These are phyloP conservation scores for Pyralis farinalis DNA, from an alignment of 2,888 invertebrate species.

Conservation along the genomic window DNA sequence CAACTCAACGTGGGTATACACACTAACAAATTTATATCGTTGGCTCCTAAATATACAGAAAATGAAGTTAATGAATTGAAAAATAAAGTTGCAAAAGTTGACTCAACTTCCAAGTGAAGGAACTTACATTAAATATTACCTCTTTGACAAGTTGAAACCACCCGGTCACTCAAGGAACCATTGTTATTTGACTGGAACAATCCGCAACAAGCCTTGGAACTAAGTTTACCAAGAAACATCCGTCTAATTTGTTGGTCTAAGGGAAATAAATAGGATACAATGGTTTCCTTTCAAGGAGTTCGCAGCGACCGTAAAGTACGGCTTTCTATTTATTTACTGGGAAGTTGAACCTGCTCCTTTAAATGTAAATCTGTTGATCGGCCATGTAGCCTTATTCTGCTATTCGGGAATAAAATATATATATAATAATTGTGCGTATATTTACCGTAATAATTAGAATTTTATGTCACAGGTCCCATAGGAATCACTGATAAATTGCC, in stretches of 20 bases:
- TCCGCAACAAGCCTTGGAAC: slow-evolving; percentile 25
- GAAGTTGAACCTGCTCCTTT: not conserved
- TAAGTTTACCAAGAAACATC: slow-evolving; percentile 40
- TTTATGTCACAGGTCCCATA: too few relatives aligned
- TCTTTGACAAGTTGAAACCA: not conserved
- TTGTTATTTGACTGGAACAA: slow-evolving; percentile 22
- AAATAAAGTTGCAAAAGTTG: too few relatives aligned
- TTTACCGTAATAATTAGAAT: too few relatives aligned
- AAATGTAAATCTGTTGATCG: slow-evolving; percentile 3
- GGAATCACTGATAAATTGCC: too few relatives aligned
- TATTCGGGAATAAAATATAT: too few relatives aligned
- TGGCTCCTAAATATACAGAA: too few relatives aligned
- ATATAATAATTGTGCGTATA: too few relatives aligned
- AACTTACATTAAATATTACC: not conserved
- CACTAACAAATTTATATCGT: too few relatives aligned
- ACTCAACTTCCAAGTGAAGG: too few relatives aligned
- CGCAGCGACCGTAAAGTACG: slow-evolving; percentile 21
- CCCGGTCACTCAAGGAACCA: slow-evolving; percentile 1
- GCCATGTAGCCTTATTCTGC: too few relatives aligned
- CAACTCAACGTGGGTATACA: too few relatives aligned
- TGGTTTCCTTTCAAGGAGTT: slow-evolving; percentile 52
- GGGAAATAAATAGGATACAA: slow-evolving; percentile 58
- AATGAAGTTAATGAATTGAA: too few relatives aligned
- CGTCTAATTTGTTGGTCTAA: slow-evolving; percentile 49
- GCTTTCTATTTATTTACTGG: slow-evolving; percentile 14